Base-by-base conservation (phyloP, 2,113 vertebrate species). In the Oostethus manadensis region DNA sequence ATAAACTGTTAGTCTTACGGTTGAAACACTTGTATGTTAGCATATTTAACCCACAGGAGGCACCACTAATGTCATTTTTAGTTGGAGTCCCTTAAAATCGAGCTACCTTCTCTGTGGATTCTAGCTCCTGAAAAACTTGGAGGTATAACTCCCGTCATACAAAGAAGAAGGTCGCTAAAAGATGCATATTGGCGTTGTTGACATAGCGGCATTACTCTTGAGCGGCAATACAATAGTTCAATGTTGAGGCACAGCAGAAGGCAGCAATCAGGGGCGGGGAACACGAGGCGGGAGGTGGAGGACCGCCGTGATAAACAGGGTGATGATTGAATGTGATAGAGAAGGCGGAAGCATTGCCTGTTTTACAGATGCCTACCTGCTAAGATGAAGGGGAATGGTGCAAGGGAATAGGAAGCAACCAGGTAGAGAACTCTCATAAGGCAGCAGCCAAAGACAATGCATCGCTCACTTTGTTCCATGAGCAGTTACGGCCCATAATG, bases 401-500 rank as follows among this genome's bases (percentile, higher is more conserved):
- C 20, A 29, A 75, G 66, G 76, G 60, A 73, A 26, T 50, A 63
- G 64, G 68, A 35, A 56, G 56, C 68, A 82, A 80, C 47, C 78
- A 83, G 61, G 68, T 38, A 17, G 58, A 74, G 46, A 53, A 50
- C 38, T 72, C 40, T 6, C 1, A 56, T 64, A 68, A 72, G 44
- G 50, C 46, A 14, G 51, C 51, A 20, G 51, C 69, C 68, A 74
- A 1, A 49, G 65, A 70, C 61, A 64, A 68, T 75, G 71, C 68
- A 64, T 76, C 53, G 57, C 43, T 60, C 57, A 62, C 67, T 74
- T 51, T 71, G 67, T 76, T 73, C 78, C 71, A 78, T 76, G 51
- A 76, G 69, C 80, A 77, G 81, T 86, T 79, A 83, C 69, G 53
- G 59, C 43, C 58, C 67, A 44, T 84, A 81, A 86, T 83, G 70